Percentiles rank a stretch among this genome's conserved stretches.
Conservation (phyloP, 2,797 vertebrate genomes). For the Falco cherrug region DNA sequence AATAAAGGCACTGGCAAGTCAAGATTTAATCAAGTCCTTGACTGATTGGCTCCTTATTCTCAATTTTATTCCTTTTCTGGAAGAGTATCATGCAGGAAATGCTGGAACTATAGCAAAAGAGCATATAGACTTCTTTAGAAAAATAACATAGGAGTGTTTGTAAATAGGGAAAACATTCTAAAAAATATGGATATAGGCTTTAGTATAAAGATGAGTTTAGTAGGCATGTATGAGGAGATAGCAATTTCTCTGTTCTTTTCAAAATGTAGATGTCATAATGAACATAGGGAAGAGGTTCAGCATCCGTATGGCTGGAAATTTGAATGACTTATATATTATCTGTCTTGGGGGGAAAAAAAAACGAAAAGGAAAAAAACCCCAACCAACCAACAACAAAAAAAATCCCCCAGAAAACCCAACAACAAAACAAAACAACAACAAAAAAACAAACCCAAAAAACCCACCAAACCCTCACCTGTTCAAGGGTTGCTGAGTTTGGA, state of each 20-base stretch:
- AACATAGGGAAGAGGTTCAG: background rate
- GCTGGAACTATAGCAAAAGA: background rate
- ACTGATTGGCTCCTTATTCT: background rate
- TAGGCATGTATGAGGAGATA: background rate
- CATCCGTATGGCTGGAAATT: background rate
- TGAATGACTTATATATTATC: background rate
- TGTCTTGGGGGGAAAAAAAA: too few species aligned
- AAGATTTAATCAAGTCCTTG: background rate
- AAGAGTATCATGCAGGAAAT: background rate
- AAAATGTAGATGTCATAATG: background rate
- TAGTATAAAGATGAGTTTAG: background rate
- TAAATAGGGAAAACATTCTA: background rate
- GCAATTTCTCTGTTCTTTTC: background rate
- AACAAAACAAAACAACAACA: too few species aligned
- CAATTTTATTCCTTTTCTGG: background rate
- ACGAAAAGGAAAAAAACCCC: too few species aligned
- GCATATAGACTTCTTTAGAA: background rate
- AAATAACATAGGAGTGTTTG: background rate
- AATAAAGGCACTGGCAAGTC: background rate
- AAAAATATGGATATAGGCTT: background rate
- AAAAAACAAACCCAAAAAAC: too few species aligned
- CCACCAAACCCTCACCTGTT: background rate
- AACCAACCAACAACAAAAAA: too few species aligned
- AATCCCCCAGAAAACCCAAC: too few species aligned
- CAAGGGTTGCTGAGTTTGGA: background rate